Conservation (phyloP, 2,888 invertebrate species). For the Coelinius sp. region DNA sequence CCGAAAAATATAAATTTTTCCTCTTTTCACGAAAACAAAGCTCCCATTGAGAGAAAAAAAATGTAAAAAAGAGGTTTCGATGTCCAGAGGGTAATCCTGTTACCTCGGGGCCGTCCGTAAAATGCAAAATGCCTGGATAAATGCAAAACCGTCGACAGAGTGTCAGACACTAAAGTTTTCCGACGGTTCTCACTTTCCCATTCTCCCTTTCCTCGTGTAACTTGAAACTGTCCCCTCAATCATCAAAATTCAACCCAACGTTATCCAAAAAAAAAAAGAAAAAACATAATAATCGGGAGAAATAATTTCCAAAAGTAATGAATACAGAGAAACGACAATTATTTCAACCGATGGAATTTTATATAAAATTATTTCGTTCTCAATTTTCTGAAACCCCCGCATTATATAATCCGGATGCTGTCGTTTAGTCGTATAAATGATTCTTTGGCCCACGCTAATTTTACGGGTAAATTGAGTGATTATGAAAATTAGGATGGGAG, state of each 20-base stretch:
- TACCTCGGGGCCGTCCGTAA: constrained; percentile 7
- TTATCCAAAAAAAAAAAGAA: not conserved
- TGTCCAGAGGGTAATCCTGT: constrained; percentile 16
- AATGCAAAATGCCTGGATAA: constrained; percentile 17
- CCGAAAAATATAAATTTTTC: not conserved
- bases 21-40: not conserved
- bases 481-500: not conserved
- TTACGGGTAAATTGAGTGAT: not conserved
- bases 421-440: constrained; percentile 57
- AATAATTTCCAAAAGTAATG: too few species aligned
- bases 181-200: not conserved
- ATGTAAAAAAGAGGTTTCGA: not conserved
- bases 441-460: not conserved
- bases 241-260: not conserved
- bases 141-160: constrained; percentile 17
- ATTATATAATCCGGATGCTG: constrained; percentile 67
- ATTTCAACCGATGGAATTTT: not conserved
- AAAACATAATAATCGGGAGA: too few species aligned
- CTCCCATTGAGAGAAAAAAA: not conserved
- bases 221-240: not conserved
- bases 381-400: not conserved
- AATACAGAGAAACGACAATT: too few species aligned
- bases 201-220: not conserved
- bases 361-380: not conserved
- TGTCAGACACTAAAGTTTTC: constrained; percentile 17